Evolutionary conservation across 2,113 vertebrate species (phyloP), one percentile per base, ranked within the genome.

Genomic region (Hemiscyllium ocellatum): DNA sequence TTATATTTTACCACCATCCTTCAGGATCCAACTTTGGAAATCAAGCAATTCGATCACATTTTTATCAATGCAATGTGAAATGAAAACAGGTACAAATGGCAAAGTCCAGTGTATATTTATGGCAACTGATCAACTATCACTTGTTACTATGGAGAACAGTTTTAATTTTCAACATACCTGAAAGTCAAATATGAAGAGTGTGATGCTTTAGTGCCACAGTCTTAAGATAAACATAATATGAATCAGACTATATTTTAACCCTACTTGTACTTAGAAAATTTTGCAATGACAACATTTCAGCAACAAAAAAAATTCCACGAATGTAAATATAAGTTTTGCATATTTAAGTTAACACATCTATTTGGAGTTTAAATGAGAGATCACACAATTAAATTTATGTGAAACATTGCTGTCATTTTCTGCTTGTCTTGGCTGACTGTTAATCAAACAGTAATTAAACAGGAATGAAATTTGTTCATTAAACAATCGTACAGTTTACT

Each of bases 321-420:
- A 29, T 95, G 72, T 95, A 95, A 95, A 95, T 95, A 42, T 22
- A 95, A 76, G 72, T 72, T 95, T 47, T 76, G 69, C 10, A 95
- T 33, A 69, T 52, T 95, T 72, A 95, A 72, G 72, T 95, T 26
- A 95, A 95, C 69, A 95, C 76, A 95, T 26, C 52, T 72, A 72
- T 26, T 94, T 33, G 90, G 17, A 95, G 93, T 72, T 95, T 72
- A 95, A 95, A 47, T 33, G 42, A 52, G 47, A 24, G 50, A 50
- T 29, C 87, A 17, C 13, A 5, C 66, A 26, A 72, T 52, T 72
- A 52, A 72, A 72, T 50, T 72, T 69, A 72, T 68, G 37, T 94
- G 19, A 7, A 26, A 37, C 22, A 47, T 93, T 95, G 70, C 24
- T 70, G 66, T 24, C 70, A 47, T 69, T 94, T 70, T 5, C 42